Conservation (phyloP, 2,888 invertebrate genomes). For the Trimorus sp. region DNA sequence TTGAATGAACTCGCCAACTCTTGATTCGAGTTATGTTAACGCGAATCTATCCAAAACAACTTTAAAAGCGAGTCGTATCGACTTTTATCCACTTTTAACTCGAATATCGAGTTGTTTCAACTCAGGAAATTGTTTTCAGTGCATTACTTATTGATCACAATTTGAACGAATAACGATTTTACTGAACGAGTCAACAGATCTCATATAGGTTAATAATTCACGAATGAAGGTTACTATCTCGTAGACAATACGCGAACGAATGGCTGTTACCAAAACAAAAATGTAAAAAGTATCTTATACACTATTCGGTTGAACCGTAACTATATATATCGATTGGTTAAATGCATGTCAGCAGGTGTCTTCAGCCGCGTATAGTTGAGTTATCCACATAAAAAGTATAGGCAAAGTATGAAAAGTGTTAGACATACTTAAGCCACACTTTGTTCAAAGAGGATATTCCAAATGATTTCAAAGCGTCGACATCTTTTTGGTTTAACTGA, state of each 20-base stretch:
- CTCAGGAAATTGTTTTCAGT: no score
- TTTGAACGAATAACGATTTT: slow-evolving; percentile 12
- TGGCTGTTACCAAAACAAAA: slow-evolving; percentile 32
- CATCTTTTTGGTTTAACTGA: not conserved
- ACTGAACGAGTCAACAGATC: not conserved
- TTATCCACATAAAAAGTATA: slow-evolving; percentile 41
- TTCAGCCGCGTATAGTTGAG: slow-evolving; percentile 26
- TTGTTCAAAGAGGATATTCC: slow-evolving; percentile 15
- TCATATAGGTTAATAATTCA: not conserved
- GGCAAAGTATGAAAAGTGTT: slow-evolving; percentile 39
- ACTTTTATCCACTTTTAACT: no score
- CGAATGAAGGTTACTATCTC: not conserved
- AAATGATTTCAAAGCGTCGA: not conserved
- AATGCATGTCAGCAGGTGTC: slow-evolving; percentile 44
- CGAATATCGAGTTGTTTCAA: no score
- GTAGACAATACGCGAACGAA: not conserved
- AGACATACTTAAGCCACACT: slow-evolving; percentile 34
- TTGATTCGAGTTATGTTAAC: no score
- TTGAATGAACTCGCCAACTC: no score
- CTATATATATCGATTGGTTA: slow-evolving; percentile 33
- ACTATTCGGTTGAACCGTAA: slow-evolving; percentile 17
- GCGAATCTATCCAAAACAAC: no score
- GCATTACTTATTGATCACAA: slow-evolving; percentile 23
- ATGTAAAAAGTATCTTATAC: slow-evolving; percentile 17
- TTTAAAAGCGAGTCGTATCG: no score